Evolutionary conservation across 2,797 vertebrate species (phyloP).

Genomic region (Sarcophilus harrisii): DNA sequence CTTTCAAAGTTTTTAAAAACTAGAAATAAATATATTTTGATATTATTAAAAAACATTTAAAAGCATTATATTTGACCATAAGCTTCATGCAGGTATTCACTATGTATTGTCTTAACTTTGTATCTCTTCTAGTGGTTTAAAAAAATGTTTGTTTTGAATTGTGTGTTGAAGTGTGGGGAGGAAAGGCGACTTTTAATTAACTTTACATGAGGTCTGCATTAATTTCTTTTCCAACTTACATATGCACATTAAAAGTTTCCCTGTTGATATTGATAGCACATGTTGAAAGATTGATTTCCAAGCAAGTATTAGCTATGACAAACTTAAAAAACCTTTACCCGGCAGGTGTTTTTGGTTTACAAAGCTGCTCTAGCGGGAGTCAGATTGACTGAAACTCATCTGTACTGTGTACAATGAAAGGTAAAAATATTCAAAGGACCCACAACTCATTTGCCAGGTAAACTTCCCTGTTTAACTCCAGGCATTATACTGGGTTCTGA

Average conservation of each 20-base stretch:
- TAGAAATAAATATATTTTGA: neutral
- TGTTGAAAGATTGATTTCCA: neutral
- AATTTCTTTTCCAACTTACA: neutral
- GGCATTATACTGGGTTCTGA: neutral
- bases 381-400: neutral
- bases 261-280: neutral
- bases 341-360: neutral
- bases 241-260: neutral
- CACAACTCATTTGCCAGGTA: neutral
- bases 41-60: slow-evolving; percentile 7
- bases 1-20: slow-evolving; percentile 30
- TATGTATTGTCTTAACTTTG: neutral
- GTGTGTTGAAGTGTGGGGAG: neutral
- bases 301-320: neutral
- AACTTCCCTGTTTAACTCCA: neutral
- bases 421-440: neutral
- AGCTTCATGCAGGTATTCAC: neutral
- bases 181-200: neutral
- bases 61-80: neutral
- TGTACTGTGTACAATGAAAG: neutral
- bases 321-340: neutral
- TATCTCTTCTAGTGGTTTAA: neutral
- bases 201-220: neutral
- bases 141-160: neutral
- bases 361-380: neutral